phyloP scores from a whole-genome alignment of 2,888 invertebrate genomes.

The Tenthredo distinguenda region DNA sequence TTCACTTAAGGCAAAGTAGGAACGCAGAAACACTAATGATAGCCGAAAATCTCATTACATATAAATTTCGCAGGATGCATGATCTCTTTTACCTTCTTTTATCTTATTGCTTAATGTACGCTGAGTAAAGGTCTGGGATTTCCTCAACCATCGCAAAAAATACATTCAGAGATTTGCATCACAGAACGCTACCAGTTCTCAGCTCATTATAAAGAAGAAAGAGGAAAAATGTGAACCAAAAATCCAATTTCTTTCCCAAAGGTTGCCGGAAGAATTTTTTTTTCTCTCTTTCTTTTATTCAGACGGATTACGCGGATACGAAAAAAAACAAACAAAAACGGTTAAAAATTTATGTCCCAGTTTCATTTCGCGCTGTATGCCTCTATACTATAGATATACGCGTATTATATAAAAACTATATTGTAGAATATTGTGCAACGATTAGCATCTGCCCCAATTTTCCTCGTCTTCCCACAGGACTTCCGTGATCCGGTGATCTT shows the following conservation, averaged over 20 bases:
- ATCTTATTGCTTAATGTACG: neutral
- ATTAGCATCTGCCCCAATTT: slow-evolving; percentile 52
- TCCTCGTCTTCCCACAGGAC: slow-evolving; percentile 35
- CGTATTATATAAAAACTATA: too few species aligned
- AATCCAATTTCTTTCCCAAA: slow-evolving; percentile 12
- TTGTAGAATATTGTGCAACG: slow-evolving; percentile 30
- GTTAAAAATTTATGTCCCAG: neutral
- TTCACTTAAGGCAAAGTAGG: neutral
- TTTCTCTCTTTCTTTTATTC: neutral
- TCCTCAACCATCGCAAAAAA: neutral
- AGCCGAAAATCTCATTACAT: neutral
- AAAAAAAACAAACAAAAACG: neutral
- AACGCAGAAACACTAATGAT: neutral
- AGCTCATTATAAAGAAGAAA: slow-evolving; percentile 37
- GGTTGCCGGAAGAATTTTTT: neutral
- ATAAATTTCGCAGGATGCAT: neutral
- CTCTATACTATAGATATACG: neutral
- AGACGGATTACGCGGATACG: slow-evolving; percentile 28
- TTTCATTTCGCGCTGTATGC: neutral
- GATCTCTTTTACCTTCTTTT: neutral
- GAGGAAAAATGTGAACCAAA: neutral
- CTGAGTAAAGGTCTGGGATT: neutral
- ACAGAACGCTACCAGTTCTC: neutral
- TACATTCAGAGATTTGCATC: neutral
- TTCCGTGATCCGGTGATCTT: slow-evolving; percentile 40